Evolutionary conservation across 2,888 invertebrate genomes (phyloP), one percentile per base, ranked within the genome.

Genomic region (Cosmopolites sordidus): DNA sequence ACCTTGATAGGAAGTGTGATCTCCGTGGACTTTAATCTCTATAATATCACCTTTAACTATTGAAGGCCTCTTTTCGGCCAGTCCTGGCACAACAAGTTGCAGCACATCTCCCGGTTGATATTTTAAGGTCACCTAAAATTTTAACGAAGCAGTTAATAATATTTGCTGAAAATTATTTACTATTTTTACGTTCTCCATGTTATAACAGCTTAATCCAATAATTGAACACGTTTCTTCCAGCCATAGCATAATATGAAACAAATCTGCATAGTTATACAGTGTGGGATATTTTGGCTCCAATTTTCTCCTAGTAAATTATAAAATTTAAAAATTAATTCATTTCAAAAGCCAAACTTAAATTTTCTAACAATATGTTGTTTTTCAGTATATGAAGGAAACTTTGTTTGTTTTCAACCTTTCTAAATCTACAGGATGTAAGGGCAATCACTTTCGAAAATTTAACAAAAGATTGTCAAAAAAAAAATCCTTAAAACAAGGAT

Each of bases 41-140:
- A 81, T 74, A 46, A 69, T 69, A 69, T 85, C 85, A 14, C 83
- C 83, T 41, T 78, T 71, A 47, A 86, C 65, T 1, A 87, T 69
- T 1, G 85, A 85, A 0, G 86, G 86, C 2, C 85, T 73, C 56
- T 83, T 84, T 61, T 87, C 86, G 2, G 83, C 80, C 49, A 86
- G 70, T 0, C 86, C 86, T 4, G 82, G 82, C 1, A 86, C 84
- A 56, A 74, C 72, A 33, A 86, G 70, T 11, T 74, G 65, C 49
- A 80, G 41, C 1, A 47, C n/a, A 15, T 51, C 37, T 2, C 37
- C 51, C 9, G 39, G 29, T 17, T 2, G 16, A 15, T 37, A 47
- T 15, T 9, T 38, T 17, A 61, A 38, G 1, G 17, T 48, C 1
- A 55, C 58, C 55, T 55, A 43, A 43, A 54, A 43, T 14, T 27